phyloP scores from a whole-genome alignment of 2,113 vertebrate species.

The Butorides virescens region DNA sequence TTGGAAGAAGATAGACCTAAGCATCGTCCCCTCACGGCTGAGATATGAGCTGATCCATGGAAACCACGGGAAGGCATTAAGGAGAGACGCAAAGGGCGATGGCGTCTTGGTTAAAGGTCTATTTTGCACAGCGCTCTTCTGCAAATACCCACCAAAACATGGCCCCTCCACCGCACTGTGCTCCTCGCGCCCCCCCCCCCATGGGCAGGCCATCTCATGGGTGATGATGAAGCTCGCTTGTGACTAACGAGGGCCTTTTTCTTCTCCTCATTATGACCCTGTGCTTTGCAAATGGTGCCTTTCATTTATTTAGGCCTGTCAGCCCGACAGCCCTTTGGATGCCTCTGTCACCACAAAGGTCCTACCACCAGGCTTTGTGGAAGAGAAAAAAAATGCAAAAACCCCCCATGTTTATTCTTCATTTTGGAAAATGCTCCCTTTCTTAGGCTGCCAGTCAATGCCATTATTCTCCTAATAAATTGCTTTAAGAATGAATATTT shows the following conservation, averaged over 20 bases:
- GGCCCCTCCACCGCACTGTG: accelerated
- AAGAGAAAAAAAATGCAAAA: neutral
- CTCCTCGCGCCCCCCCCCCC: accelerated
- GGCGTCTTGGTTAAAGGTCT: neutral
- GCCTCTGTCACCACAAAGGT: neutral
- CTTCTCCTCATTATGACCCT: neutral
- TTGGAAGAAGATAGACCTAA: neutral
- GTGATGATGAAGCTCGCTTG: neutral
- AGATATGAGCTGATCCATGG: neutral
- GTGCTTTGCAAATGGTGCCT: neutral
- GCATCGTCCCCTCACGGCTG: neutral
- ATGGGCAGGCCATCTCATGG: accelerated
- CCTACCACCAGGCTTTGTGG: neutral
- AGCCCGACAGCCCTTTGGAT: neutral
- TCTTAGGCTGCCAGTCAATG: neutral
- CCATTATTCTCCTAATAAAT: neutral
- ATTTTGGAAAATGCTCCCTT: neutral
- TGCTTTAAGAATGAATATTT: neutral
- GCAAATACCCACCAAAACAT: neutral
- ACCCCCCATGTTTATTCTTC: accelerated
- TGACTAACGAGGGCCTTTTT: neutral
- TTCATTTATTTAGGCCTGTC: neutral
- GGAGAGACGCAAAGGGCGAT: neutral
- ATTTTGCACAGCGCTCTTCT: accelerated
- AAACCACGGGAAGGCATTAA: neutral